Evolutionary conservation across 64 coral and sea anemone species (phyloP), one percentile per base, ranked within the genome.

Genomic region (Montipora sp.): DNA sequence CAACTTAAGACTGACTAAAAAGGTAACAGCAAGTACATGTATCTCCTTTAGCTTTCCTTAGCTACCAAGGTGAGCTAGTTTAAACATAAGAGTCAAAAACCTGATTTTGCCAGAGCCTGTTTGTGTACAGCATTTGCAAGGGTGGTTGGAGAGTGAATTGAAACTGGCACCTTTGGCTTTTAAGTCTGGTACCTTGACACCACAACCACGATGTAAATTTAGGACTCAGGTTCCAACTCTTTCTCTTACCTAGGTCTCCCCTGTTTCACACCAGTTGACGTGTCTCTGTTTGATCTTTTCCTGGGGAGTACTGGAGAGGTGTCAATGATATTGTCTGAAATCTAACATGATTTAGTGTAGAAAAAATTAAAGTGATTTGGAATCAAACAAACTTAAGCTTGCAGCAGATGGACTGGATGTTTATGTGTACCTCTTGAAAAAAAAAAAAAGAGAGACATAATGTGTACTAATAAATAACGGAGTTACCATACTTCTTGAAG

Each of bases 401-500:
- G 10, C 51, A 55, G 51, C 51, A 55, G 51, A 55, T 55, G 51
- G 51, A 55, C 51, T 7, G 1, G 36, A 36, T 36, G 36, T 2
- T 36, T 36, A 36, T 36, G 36, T 36, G 36, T 36, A 36, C 36
- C 36, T 36, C 53, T 9, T 59, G 1, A 59, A 68, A 68, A 68
- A 68, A 14, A 59, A 68, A 18, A 27, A 27, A 27, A 27, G 1
- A 24, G 24, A 14, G 0, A 68, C 12, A 36, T 36, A 36, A 36
- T 68, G 8, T 68, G 10, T 68, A 18, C 8, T 68, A n/a, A 12
- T 68, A 13, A 18, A 18, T 68, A 13, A 14, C 12, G 2, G 63
- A 16, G 18, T 63, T 63, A 16, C 18, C 84, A 67, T 79, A 97
- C 95, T 92, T 97, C 95, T 74, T 94, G 88, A 75, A 94, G 94